These are phyloP conservation scores for Hemicordylus capensis DNA, from an alignment of 2,113 vertebrate genomes.

Conservation along the genomic window DNA sequence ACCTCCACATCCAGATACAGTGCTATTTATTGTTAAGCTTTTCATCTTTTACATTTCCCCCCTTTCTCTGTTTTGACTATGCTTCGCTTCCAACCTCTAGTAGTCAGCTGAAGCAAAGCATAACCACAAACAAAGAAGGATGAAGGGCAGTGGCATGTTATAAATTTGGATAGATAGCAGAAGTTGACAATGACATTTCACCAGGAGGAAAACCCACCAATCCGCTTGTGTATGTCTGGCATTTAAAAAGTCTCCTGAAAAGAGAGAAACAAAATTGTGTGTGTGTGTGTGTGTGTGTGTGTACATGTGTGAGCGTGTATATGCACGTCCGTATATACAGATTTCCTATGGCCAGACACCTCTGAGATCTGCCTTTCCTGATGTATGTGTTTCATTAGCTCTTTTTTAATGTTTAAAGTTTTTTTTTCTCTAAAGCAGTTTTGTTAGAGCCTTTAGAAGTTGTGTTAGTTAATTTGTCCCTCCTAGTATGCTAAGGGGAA, in stretches of 20 bases:
- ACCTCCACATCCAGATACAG: background rate
- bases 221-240: background rate
- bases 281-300: background rate
- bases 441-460: slow-evolving; percentile 44
- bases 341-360: background rate
- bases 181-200: background rate
- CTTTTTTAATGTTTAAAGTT: slow-evolving; percentile 28
- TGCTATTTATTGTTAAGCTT: no score
- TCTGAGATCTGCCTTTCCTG: slow-evolving; percentile 19
- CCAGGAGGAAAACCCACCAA: background rate
- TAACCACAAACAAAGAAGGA: no score
- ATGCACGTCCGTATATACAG: background rate
- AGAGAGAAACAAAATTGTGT: background rate
- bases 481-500: slow-evolving; percentile 56
- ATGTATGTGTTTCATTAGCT: slow-evolving; percentile 40
- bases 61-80: background rate
- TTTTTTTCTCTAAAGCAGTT: background rate
- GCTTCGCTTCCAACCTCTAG: background rate
- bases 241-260: background rate
- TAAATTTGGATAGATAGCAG: no score
- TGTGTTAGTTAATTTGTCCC: slow-evolving; percentile 61
- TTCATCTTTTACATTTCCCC: background rate
- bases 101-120: no score
- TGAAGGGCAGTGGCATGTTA: no score
- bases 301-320: background rate